Evolutionary conservation across 1,140 invertebrate species (phyloP), one percentile per base, ranked within the genome.

Genomic region (Drosophila mayri): DNA sequence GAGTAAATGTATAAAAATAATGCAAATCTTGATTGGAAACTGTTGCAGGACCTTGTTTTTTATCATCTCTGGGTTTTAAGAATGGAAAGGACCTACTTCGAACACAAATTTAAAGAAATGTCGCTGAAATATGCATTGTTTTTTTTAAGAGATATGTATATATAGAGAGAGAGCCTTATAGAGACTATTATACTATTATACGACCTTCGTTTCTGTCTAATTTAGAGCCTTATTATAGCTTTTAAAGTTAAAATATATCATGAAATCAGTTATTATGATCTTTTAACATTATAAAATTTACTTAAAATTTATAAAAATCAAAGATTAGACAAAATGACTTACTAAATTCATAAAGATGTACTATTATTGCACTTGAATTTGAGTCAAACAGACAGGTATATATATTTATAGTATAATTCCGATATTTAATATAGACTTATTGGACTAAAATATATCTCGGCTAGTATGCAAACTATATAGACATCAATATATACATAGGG

Each of bases 11-110:
- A 3, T 6, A n/a, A n/a, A 38, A 38, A 55, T 55, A 3, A 38
- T 5, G 16, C 52, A 38, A 55, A 55, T 55, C 52, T 25, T 55
- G 38, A 58, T 63, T 63, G n/a, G 2, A 25, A 38, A 55, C 35
- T 38, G 14, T 55, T 55, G 8, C 35, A 55, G 52, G 52, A 55
- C 2, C 35, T 55, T 38, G 20, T 38, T 38, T 25, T 38, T 22
- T 38, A 11, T 37, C 6, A 10, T 16, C 50, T 37, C 12, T 37
- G 49, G 35, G 49, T 18, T 50, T 32, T 20, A 35, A 16, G 8
- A 37, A 54, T 37, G 50, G 20, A 22, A 38, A 55, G 52, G 20
- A 25, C 14, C 52, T n/a, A 5, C 32, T 22, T 22, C 10, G 30
- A n/a, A 1, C 10, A n/a, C 9, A 7, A n/a, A 11, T 49, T 18